Conservation (phyloP, 2,797 vertebrate genomes). For the Hippocampus kuda region DNA sequence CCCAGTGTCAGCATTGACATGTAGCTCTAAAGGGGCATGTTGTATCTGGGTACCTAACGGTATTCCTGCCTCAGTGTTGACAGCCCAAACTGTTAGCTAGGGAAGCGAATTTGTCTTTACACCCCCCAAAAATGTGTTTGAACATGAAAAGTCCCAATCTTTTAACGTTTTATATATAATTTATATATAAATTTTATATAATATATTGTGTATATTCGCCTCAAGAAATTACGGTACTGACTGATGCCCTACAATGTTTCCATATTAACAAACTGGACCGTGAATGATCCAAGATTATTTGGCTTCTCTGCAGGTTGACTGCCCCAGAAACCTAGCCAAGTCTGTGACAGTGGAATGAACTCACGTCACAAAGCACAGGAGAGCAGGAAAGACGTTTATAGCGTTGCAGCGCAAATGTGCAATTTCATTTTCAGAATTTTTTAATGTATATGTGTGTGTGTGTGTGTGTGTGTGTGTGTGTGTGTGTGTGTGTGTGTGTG, state of each 20-base stretch:
- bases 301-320: slow-evolving; percentile 79
- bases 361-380: slow-evolving; percentile 13
- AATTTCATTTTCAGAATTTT: slow-evolving; percentile 24
- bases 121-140: too few species aligned
- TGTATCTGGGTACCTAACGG: too few species aligned
- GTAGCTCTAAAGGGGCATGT: too few species aligned
- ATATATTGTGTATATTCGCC: too few species aligned
- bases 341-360: slow-evolving; percentile 91
- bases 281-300: slow-evolving; percentile 2
- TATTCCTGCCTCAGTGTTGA: too few species aligned
- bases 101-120: too few species aligned
- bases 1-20: too few species aligned
- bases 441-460: slow-evolving; percentile 18
- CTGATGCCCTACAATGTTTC: not conserved
- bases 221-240: too few species aligned
- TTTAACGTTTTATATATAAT: too few species aligned
- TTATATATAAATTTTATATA: too few species aligned
- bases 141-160: too few species aligned
- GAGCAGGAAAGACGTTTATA: slow-evolving; percentile 23
- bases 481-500: not conserved
- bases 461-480: slow-evolving; percentile 13
- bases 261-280: not conserved
- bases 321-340: slow-evolving; percentile 92
- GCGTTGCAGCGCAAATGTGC: slow-evolving; percentile 51
- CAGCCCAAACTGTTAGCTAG: too few species aligned